Percentiles rank a stretch among this genome's conserved stretches.
Conservation (phyloP, 2,113 vertebrate genomes). For the Marcusenius ussheri region DNA sequence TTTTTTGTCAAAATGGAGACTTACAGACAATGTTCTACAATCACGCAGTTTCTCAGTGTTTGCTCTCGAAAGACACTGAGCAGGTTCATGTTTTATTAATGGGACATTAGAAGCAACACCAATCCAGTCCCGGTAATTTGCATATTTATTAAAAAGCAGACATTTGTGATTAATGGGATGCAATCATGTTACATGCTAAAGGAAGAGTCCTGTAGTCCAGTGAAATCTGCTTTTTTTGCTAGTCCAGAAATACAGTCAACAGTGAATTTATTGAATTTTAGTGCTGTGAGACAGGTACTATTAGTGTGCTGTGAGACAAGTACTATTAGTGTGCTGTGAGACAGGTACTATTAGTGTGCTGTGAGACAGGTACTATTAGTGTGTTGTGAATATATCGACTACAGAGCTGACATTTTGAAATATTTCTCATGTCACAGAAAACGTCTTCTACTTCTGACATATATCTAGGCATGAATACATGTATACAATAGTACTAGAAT, state of each 20-base stretch:
- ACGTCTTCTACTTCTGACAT: neutral
- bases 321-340: neutral
- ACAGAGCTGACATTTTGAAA: neutral
- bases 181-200: slow-evolving; percentile 52
- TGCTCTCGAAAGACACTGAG: slow-evolving; percentile 35
- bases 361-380: too few species aligned
- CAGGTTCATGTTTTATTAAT: slow-evolving; percentile 65
- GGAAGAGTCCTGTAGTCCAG: slow-evolving; percentile 30
- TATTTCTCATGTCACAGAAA: neutral
- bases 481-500: neutral
- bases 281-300: neutral
- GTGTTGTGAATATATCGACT: neutral
- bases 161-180: slow-evolving; percentile 67
- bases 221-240: slow-evolving; percentile 24
- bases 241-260: neutral
- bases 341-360: neutral
- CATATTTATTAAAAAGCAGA: slow-evolving; percentile 70
- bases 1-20: neutral
- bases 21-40: slow-evolving; percentile 15
- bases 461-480: neutral
- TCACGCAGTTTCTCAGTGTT: slow-evolving; percentile 39
- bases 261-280: neutral
- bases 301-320: neutral
- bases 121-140: slow-evolving; percentile 63
- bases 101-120: slow-evolving; percentile 59